Evolutionary conservation across 23 tunicate species (phyloP), one percentile per base, ranked within the genome.

Genomic region (Diplosoma virens): DNA sequence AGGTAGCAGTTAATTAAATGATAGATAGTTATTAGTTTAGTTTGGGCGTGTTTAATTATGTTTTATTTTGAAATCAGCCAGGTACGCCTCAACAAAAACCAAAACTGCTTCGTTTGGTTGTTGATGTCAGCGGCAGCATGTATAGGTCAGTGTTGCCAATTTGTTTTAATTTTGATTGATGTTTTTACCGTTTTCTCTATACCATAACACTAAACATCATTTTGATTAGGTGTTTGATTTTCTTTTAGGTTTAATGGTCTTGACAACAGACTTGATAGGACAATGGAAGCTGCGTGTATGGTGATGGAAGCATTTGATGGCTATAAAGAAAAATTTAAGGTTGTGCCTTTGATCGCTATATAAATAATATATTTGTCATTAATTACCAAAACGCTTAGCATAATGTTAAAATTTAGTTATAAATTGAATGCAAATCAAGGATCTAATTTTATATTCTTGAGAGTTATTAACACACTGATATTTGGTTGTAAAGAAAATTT

Each of bases 281-380:
- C 81, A 0, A 71, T 93, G 87, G 93, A 93, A 77, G 80, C 98
- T 1, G 93, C 87, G 3, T 93, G 98, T 64, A 79, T 93, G 87
- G 98, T 85, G 29, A 85, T 93, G 98, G 98, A 93, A 67, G 77
- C 87, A 18, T 81, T 93, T 70, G 98, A 93, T 37, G 90, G 90
- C 1, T 90, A 90, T 64, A 90, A 90, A 66, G 97, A 90, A 47
- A 90, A 90, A 68, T 84, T 90, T 72, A 90, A 90, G 82, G 97
- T 90, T n/a, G 7, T 4, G 6, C 27, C 5, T 56, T 56, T 23
- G 47, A 0, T 61, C 25, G 27, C n/a, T n/a, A n/a, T n/a, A n/a
- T n/a, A n/a, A n/a, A n/a, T n/a, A n/a, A n/a, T n/a, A n/a, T n/a
- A n/a, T n/a, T n/a, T n/a, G n/a, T n/a, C n/a, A n/a, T n/a, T n/a